phyloP scores from a whole-genome alignment of 2,888 invertebrate species.

The Sinodicranocentrus sp. region DNA sequence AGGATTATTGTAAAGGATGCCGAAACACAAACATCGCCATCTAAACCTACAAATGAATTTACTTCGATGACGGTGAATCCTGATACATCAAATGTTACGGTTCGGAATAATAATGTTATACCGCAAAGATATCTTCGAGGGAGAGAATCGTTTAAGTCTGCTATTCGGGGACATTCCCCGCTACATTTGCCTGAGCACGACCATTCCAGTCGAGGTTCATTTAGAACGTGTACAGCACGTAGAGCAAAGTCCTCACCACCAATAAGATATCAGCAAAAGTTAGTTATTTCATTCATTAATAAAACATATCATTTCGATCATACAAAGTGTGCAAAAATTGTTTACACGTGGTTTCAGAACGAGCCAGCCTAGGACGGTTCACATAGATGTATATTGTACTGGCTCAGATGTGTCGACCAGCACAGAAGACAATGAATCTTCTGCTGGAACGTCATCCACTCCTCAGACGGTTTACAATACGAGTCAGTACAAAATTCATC shows the following conservation, averaged over 20 bases:
- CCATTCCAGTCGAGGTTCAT: slow-evolving; percentile 61
- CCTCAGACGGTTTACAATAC: slow-evolving; percentile 84
- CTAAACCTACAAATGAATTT: slow-evolving; percentile 30
- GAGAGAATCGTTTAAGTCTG: slow-evolving; percentile 21
- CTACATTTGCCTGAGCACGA: not conserved
- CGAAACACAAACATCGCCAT: slow-evolving; percentile 63
- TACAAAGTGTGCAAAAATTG: not conserved
- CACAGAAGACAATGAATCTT: slow-evolving; percentile 77
- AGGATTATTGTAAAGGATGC: slow-evolving; percentile 59
- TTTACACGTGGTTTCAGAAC: slow-evolving; percentile 30
- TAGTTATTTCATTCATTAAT: slow-evolving; percentile 13
- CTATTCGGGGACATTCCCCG: slow-evolving; percentile 11
- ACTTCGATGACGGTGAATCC: slow-evolving; percentile 50
- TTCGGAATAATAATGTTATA: slow-evolving; percentile 27
- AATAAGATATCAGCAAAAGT: slow-evolving; percentile 69
- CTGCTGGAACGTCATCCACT: slow-evolving; percentile 80
- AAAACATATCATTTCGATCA: not conserved
- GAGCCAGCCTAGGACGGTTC: slow-evolving; percentile 83
- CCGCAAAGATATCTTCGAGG: slow-evolving; percentile 14
- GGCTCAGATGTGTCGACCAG: slow-evolving; percentile 80
- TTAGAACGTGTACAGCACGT: slow-evolving; percentile 19
- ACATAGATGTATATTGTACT: slow-evolving; percentile 87
- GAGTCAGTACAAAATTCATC: slow-evolving; percentile 82
- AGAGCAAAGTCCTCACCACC: slow-evolving; percentile 72
- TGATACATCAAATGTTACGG: slow-evolving; percentile 38